phyloP scores from a whole-genome alignment of 2,113 vertebrate species.

The Colius striatus region DNA sequence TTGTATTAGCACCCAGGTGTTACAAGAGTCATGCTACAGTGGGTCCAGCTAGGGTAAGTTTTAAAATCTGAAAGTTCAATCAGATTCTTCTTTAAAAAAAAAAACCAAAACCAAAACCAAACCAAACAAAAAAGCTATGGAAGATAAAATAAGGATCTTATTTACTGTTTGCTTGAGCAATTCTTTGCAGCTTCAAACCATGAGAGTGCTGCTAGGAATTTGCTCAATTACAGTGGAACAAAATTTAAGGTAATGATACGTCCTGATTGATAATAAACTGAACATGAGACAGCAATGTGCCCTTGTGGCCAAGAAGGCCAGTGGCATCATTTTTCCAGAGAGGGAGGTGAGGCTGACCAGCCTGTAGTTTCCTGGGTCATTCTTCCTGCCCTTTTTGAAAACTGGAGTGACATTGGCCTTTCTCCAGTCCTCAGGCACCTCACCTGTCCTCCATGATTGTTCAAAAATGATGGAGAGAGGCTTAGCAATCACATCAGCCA shows the following conservation, averaged over 20 bases:
- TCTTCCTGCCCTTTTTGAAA: too few species aligned
- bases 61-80: not conserved
- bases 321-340: not conserved
- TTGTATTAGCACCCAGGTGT: fast-evolving
- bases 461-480: too few species aligned
- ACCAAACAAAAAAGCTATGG: not conserved
- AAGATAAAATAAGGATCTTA: not conserved
- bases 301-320: too few species aligned
- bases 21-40: not conserved
- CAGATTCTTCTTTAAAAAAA: not conserved
- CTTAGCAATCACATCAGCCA: too few species aligned
- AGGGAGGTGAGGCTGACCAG: too few species aligned
- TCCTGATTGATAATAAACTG: too few species aligned
- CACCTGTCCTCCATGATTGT: too few species aligned
- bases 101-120: too few species aligned
- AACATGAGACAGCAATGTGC: too few species aligned
- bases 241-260: not conserved
- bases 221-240: not conserved
- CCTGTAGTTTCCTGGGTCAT: too few species aligned
- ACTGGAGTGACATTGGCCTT: too few species aligned
- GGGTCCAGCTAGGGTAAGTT: not conserved
- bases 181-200: not conserved
- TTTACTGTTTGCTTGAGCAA: not conserved
- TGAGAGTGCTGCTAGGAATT: not conserved
- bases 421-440: too few species aligned